These are phyloP conservation scores for Megaceryle alcyon DNA, from an alignment of 2,797 vertebrate genomes.

Conservation along the genomic window DNA sequence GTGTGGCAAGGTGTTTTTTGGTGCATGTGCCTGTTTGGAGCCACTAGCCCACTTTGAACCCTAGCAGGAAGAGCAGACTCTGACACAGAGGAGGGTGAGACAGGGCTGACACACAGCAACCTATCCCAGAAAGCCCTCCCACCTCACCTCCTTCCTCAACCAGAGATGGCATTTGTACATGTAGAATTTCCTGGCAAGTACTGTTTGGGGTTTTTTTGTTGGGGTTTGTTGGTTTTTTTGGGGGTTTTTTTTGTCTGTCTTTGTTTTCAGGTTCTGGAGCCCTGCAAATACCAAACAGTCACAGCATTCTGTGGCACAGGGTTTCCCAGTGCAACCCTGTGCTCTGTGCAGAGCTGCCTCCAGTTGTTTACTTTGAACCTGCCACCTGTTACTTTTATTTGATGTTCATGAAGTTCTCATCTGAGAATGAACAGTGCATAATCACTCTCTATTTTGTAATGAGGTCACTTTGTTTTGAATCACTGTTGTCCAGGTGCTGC, in stretches of 20 bases:
- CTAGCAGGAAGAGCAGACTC: background rate
- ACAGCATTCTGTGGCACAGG: background rate
- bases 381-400: constrained; percentile 49
- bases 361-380: constrained; percentile 12
- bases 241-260: too few species aligned
- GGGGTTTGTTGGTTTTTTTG: too few species aligned
- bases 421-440: background rate
- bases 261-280: background rate
- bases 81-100: background rate
- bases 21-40: background rate
- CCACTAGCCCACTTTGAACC: background rate
- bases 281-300: background rate
- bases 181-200: background rate
- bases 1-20: background rate
- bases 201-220: too few species aligned
- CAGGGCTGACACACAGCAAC: background rate
- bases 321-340: background rate
- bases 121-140: background rate
- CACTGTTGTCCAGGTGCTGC: background rate
- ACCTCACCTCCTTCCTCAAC: background rate
- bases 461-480: background rate
- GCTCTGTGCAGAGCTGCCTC: background rate
- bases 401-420: constrained; percentile 6
- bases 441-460: background rate
- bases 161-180: background rate